Base-by-base conservation (phyloP, 2,797 vertebrate genomes). In the Echiichthys vipera region DNA sequence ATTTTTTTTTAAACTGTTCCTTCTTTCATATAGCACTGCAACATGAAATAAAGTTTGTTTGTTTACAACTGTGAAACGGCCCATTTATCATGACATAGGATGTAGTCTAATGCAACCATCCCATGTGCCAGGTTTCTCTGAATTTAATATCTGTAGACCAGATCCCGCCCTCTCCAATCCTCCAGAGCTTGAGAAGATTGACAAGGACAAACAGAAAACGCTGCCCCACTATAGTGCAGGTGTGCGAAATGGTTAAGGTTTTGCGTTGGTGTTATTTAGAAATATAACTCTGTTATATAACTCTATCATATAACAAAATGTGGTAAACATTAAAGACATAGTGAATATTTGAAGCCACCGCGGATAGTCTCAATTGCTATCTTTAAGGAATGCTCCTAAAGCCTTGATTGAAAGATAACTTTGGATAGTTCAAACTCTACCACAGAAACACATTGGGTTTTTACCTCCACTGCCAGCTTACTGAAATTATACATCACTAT, bases 61-160 rank as follows among this genome's bases (percentile, higher is more conserved):
- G n/a, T n/a, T n/a, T n/a, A n/a, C n/a, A n/a, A n/a, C n/a, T n/a
- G n/a, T n/a, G n/a, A n/a, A n/a, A n/a, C n/a, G n/a, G n/a, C n/a
- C n/a, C n/a, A 58, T 80, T 58, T 54, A 64, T 74, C 49, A 43
- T 47, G 30, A 63, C 49, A 61, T 55, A 46, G 49, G 25, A 54
- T 29, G 36, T 58, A 67, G n/a, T n/a, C n/a, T n/a, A n/a, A 80
- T 55, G 45, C 24, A 42, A 71, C 53, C 49, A 63, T 58, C 64
- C 29, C 50, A 40, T 70, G 46, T 58, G 56, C 45, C 27, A 29
- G 47, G 9, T 32, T n/a, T n/a, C 47, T 18, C 10, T 27, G 54
- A 51, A 59, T 58, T 36, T 30, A 56, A 50, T 40, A 49, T 54
- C 12, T 63, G 17, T 40, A 68, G 25, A 61, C 18, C 3, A 22